A percentile compares a stretch with the other conserved stretches of the same genome.
Conservation (phyloP, 2,797 vertebrate genomes). For the Muraenolepis orangiensis region DNA sequence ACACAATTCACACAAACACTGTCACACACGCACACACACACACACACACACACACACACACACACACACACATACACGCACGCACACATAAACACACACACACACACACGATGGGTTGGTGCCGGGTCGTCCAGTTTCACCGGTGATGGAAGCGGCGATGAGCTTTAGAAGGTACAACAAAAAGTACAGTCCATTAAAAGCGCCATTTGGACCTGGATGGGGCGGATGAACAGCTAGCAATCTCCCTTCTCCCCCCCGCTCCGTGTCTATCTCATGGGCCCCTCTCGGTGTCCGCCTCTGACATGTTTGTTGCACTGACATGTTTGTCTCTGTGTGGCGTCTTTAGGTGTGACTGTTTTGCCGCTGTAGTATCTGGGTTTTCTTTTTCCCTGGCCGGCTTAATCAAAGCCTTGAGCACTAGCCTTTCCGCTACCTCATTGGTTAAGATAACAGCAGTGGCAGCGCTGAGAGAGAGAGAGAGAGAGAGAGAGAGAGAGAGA, state of each 20-base stretch:
- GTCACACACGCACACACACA: background rate
- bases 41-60: background rate
- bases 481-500: background rate
- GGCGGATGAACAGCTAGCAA: background rate
- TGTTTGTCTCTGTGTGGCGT: too few relatives aligned
- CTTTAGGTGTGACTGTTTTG: too few relatives aligned
- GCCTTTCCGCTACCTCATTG: background rate
- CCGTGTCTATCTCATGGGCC: too few relatives aligned
- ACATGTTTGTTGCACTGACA: too few relatives aligned
- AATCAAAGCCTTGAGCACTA: background rate
- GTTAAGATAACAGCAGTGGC: background rate
- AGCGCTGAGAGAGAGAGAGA: background rate
- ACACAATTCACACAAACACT: too few relatives aligned
- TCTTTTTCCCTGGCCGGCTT: too few relatives aligned
- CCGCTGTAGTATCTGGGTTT: too few relatives aligned
- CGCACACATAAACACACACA: slow-evolving; percentile 5
- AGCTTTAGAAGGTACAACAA: background rate
- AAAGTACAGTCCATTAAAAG: slow-evolving; percentile 1
- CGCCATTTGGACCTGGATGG: background rate
- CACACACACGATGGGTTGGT: too few relatives aligned
- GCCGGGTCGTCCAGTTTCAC: too few relatives aligned
- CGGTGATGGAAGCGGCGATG: too few relatives aligned
- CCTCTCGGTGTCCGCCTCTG: too few relatives aligned
- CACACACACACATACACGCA: background rate
- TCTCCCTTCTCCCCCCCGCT: too few relatives aligned